Percentiles rank a stretch among this genome's conserved stretches.
Evolutionary conservation across 2,888 invertebrate species (phyloP).

Genomic region (Spodoptera exigua): DNA sequence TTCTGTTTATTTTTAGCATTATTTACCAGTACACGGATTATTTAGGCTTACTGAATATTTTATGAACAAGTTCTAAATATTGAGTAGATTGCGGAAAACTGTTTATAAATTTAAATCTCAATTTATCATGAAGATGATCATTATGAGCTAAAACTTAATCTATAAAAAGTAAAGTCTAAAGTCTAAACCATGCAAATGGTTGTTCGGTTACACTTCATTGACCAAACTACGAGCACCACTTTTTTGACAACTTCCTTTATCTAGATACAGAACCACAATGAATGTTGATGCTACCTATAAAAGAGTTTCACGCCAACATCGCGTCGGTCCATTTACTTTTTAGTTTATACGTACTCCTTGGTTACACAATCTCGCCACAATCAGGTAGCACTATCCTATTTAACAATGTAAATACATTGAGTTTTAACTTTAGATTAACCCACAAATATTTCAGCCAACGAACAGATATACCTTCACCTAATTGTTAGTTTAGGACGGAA

Average conservation of each 20-base stretch:
- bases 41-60: background rate
- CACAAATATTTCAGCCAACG: slow-evolving; percentile 54
- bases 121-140: too few relatives aligned
- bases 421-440: slow-evolving; percentile 59
- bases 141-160: too few relatives aligned
- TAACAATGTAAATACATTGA: slow-evolving; percentile 56
- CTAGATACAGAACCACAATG: too few relatives aligned
- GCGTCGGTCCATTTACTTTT: slow-evolving; percentile 25
- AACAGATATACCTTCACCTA: slow-evolving; percentile 60
- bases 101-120: too few relatives aligned
- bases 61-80: too few relatives aligned
- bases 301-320: slow-evolving; percentile 1
- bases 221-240: too few relatives aligned
- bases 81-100: too few relatives aligned
- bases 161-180: too few relatives aligned
- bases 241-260: too few relatives aligned
- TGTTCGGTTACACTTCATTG: too few relatives aligned
- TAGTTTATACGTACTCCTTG: slow-evolving; percentile 30
- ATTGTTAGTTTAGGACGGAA: slow-evolving; percentile 69
- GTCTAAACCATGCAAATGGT: too few relatives aligned
- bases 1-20: background rate
- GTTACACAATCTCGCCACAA: slow-evolving; percentile 33
- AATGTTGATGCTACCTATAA: background rate
- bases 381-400: slow-evolving; percentile 43
- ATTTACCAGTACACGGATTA: background rate